Conservation (phyloP, 2,797 vertebrate species). For the Myotis daubentonii region DNA sequence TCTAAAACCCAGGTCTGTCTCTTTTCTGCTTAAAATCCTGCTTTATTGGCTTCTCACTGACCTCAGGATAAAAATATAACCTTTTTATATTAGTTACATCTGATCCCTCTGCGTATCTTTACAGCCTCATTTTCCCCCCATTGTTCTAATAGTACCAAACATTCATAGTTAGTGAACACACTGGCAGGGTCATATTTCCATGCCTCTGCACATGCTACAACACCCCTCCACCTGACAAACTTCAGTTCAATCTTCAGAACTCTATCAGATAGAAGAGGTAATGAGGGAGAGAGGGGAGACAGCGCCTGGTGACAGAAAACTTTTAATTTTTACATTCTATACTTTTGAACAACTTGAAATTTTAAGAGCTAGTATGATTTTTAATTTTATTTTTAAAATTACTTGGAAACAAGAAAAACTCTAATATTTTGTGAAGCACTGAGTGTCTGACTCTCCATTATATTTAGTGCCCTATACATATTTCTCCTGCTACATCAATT, state of each 20-base stretch:
- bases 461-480: background rate
- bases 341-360: background rate
- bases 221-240: background rate
- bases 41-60: background rate
- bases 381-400: slow-evolving; percentile 14
- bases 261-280: background rate
- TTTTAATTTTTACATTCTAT: slow-evolving; percentile 1
- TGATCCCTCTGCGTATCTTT: background rate
- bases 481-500: background rate
- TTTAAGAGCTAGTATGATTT: background rate
- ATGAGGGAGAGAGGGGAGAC: background rate
- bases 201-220: background rate
- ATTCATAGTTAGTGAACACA: background rate
- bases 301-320: background rate
- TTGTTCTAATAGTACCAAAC: background rate
- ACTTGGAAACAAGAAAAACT: background rate
- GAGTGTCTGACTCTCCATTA: background rate
- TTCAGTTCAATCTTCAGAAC: background rate
- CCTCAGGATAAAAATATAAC: background rate
- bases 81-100: background rate
- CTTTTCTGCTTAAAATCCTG: background rate
- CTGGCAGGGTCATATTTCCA: background rate
- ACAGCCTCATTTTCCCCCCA: background rate
- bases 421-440: background rate
- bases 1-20: background rate